Evolutionary conservation across 2,113 vertebrate species (phyloP), one percentile per base, ranked within the genome.

Genomic region (Notiomystis cincta): DNA sequence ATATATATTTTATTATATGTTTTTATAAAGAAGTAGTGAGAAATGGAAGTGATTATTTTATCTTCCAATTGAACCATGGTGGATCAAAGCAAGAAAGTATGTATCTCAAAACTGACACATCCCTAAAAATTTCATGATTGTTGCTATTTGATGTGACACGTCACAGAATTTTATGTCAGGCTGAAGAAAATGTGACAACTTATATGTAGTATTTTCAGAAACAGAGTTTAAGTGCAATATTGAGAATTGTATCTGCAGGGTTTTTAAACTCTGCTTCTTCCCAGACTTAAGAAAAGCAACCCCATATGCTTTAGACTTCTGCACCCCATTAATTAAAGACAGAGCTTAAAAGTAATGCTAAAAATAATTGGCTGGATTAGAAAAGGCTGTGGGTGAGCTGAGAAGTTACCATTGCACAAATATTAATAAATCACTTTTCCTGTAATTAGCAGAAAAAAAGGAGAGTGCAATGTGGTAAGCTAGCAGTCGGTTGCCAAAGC

Each of bases 281-380:
- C 47, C 76, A 93, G 76, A 80, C 78, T 95, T 82, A 44, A 90
- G 78, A 82, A 96, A 95, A 96, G 91, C 88, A 95, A 50, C 84
- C 87, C 91, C 95, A 97, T 96, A 96, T 96, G 95, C 75, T 96
- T 96, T 95, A 91, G 89, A 82, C 54, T 95, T 95, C 85, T 96
- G 83, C 70, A 96, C 83, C 90, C 93, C 89, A 82, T 97, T 97
- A 95, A 96, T 96, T 95, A 95, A 95, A 95, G 54, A 71, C 62
- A 79, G 58, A 84, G 65, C 48, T 91, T 95, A 87, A 94, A 94
- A 95, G 65, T 82, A 96, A 91, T 91, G 61, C 89, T 80, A 87
- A 96, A 95, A 90, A 96, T 97, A 96, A 97, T 96, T 97, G 90
- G 76, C 65, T 86, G 87, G 54, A 95, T 96, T 96, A 93, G 85